These are phyloP conservation scores for Tenthredo notha DNA, from an alignment of 2,888 invertebrate species.

Conservation along the genomic window DNA sequence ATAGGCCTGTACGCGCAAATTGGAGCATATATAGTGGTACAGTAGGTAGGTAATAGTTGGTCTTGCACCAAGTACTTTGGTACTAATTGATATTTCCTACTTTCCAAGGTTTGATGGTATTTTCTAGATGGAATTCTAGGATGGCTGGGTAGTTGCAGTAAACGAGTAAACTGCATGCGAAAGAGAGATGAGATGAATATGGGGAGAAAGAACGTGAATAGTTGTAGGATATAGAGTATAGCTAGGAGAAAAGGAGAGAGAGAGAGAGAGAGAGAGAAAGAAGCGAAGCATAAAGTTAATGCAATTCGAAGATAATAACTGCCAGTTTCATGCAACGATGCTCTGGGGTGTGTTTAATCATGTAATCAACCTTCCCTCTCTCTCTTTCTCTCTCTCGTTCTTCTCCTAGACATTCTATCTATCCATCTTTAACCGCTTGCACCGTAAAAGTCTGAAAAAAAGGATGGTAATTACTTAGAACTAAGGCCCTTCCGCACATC, in stretches of 20 bases:
- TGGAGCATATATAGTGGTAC: neutral
- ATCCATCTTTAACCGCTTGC: slow-evolving; percentile 1
- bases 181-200: slow-evolving; percentile 6
- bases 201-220: neutral
- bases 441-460: slow-evolving; percentile 62
- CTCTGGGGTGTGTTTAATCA: slow-evolving; percentile 68
- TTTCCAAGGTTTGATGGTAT: neutral
- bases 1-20: neutral
- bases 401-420: neutral
- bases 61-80: neutral
- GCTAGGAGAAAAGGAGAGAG: neutral
- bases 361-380: slow-evolving; percentile 66
- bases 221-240: neutral
- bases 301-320: slow-evolving; percentile 64
- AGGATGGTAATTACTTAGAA: slow-evolving; percentile 69
- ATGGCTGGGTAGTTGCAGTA: neutral
- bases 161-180: slow-evolving; percentile 6
- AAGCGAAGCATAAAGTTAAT: slow-evolving; percentile 58
- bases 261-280: slow-evolving; percentile 1
- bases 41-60: neutral
- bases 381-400: neutral
- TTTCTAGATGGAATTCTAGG: neutral
- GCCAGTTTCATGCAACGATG: slow-evolving; percentile 66
- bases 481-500: slow-evolving; percentile 38
- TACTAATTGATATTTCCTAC: slow-evolving; percentile 43